Percentiles rank a stretch among this genome's conserved stretches.
Evolutionary conservation across 2,797 vertebrate species (phyloP).

Genomic region (Urocyon cinereoargenteus): DNA sequence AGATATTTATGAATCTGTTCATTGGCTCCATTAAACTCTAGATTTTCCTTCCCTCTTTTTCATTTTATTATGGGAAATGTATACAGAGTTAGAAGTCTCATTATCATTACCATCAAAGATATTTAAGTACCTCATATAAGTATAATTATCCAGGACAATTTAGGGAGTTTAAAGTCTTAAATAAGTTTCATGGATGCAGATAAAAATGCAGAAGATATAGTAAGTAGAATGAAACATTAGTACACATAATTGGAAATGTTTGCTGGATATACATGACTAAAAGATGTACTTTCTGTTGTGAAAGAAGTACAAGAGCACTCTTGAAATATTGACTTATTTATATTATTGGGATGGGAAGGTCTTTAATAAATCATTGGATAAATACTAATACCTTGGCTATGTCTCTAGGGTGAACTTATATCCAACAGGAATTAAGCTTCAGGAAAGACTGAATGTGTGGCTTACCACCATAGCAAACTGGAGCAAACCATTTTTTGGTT

Average conservation of each 20-base stretch:
- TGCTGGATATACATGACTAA: neutral
- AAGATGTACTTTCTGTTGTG: neutral
- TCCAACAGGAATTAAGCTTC: neutral
- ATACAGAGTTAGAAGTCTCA: neutral
- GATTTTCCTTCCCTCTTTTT: neutral
- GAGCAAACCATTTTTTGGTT: slow-evolving; percentile 1
- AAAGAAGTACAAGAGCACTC: neutral
- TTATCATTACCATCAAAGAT: neutral
- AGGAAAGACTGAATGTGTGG: neutral
- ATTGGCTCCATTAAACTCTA: neutral
- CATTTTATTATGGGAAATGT: neutral
- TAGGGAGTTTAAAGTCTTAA: neutral
- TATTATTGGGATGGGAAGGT: neutral
- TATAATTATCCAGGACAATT: neutral
- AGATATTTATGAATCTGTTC: slow-evolving; percentile 11
- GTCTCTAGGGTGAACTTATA: neutral
- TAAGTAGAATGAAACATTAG: slow-evolving; percentile 18
- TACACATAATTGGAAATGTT: neutral
- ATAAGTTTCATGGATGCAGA: neutral
- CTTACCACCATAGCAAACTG: neutral
- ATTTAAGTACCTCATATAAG: neutral
- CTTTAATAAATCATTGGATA: neutral
- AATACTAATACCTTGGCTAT: neutral
- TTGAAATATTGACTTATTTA: neutral
- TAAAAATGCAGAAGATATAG: neutral